Evolutionary conservation across 2,113 vertebrate species (phyloP).

Genomic region (Mobula birostris): DNA sequence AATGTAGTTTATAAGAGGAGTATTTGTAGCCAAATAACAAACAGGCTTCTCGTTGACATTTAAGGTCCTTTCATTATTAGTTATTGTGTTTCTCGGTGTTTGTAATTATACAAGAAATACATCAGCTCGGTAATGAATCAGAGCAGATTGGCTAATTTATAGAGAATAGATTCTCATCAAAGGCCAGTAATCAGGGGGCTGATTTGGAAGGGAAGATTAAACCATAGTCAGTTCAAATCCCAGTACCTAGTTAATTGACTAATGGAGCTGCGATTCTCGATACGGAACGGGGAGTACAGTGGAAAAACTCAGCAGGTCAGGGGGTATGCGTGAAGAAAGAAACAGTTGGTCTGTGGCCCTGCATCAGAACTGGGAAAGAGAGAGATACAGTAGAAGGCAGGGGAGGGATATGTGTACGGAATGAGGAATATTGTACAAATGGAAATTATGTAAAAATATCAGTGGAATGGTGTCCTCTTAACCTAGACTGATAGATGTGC

Average conservation of each 20-base stretch:
- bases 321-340: too few relatives aligned
- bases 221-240: too few relatives aligned
- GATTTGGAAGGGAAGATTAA: background rate
- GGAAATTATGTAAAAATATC: background rate
- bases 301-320: too few relatives aligned
- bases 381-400: too few relatives aligned
- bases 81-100: slow-evolving; percentile 27
- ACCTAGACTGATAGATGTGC: background rate
- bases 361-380: too few relatives aligned
- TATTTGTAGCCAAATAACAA: slow-evolving; percentile 31
- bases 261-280: background rate
- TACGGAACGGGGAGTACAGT: background rate
- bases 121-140: slow-evolving; percentile 28
- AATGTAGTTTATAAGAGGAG: background rate
- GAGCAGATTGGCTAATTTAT: background rate
- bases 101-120: background rate
- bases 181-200: background rate
- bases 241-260: background rate
- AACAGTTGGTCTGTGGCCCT: too few relatives aligned
- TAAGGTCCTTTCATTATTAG: slow-evolving; percentile 18
- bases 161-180: slow-evolving; percentile 8
- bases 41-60: slow-evolving; percentile 26
- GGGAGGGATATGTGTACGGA: too few relatives aligned
- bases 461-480: background rate
- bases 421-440: too few relatives aligned